Percentiles rank a stretch among this genome's conserved stretches.
Conservation (phyloP, 2,797 vertebrate genomes). For the Centroberyx gerrardi region DNA sequence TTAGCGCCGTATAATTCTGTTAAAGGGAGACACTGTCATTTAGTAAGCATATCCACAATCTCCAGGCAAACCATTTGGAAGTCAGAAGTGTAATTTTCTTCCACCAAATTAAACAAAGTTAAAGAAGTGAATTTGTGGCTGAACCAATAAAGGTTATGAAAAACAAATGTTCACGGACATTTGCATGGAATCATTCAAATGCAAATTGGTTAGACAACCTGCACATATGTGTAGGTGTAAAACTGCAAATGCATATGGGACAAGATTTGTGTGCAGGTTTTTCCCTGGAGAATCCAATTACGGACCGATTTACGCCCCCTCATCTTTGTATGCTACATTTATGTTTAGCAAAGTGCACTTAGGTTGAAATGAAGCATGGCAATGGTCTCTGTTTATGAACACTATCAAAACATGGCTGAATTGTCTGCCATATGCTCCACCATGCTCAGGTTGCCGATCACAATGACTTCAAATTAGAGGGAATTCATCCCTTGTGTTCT, state of each 20-base stretch:
- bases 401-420: conserved; percentile 75
- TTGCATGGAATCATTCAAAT: conserved; percentile 60
- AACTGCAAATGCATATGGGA: conserved; percentile 46
- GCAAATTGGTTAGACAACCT: conserved; percentile 55
- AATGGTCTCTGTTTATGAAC: conserved; percentile 77
- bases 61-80: conserved; percentile 27
- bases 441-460: conserved; percentile 68
- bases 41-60: conserved; percentile 1
- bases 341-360: conserved; percentile 78
- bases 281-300: conserved; percentile 71
- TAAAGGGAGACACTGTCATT: not conserved
- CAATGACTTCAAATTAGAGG: conserved; percentile 67
- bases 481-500: conserved; percentile 66
- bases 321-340: conserved; percentile 70
- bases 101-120: conserved; percentile 41
- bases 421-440: conserved; percentile 81
- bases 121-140: conserved; percentile 12
- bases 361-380: conserved; percentile 76
- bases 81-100: conserved; percentile 26
- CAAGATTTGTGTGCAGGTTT: conserved; percentile 58
- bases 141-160: conserved; percentile 16
- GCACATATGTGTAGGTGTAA: conserved; percentile 56
- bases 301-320: conserved; percentile 74
- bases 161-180: conserved; percentile 43
- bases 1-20: not conserved